A percentile compares a stretch with the other conserved stretches of the same genome.
Conservation (phyloP, 2,113 vertebrate genomes). For the Neotoma lepida region DNA sequence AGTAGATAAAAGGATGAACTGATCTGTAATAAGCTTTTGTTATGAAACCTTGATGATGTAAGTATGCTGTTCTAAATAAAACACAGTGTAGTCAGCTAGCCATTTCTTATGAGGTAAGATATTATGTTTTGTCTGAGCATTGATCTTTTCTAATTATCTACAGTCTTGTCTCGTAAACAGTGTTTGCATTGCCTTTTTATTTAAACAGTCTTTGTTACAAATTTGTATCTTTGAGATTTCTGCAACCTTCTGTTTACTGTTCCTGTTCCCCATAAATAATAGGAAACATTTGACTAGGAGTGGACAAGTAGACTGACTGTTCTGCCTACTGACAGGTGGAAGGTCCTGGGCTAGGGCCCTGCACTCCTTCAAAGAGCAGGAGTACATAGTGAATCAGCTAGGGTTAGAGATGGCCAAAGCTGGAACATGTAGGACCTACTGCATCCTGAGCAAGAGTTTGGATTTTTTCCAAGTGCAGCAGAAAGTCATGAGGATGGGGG, state of each 20-base stretch:
- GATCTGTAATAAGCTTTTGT: conserved; percentile 27
- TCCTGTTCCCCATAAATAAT: neutral
- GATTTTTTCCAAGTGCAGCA: neutral
- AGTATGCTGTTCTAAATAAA: conserved; percentile 33
- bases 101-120: neutral
- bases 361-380: neutral
- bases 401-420: neutral
- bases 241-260: neutral
- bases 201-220: conserved; percentile 39
- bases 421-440: neutral
- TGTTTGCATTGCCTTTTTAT: conserved; percentile 45
- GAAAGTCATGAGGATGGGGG: neutral
- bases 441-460: neutral
- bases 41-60: neutral
- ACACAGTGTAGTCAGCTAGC: conserved; percentile 3
- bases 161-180: neutral
- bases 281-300: neutral
- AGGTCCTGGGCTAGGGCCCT: neutral
- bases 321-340: neutral
- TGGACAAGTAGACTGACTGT: neutral
- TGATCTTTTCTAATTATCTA: neutral
- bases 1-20: conserved; percentile 23
- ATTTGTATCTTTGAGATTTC: conserved; percentile 32
- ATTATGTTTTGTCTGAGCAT: neutral
- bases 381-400: neutral